Conservation (phyloP, 2,113 vertebrate genomes). For the Ploceus nigricollis region DNA sequence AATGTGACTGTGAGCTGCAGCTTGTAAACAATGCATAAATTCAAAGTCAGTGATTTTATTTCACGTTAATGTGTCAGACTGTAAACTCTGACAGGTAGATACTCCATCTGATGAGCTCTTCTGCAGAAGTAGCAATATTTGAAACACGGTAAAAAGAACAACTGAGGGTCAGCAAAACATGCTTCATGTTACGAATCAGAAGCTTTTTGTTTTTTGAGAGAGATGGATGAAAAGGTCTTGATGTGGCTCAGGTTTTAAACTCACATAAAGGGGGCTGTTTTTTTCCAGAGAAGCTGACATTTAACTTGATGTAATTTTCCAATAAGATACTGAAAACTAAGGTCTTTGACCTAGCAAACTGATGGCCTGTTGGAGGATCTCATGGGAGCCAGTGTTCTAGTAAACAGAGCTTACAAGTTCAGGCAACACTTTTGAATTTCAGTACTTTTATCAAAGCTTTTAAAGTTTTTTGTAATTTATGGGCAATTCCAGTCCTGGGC, state of each 20-base stretch:
- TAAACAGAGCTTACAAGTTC: background rate
- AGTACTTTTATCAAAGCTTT: background rate
- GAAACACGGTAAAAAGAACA: background rate
- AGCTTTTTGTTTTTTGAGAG: background rate
- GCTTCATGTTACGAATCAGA: background rate
- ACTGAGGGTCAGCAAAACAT: background rate
- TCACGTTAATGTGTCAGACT: background rate
- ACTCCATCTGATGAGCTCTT: background rate
- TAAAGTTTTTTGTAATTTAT: background rate
- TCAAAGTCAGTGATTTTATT: background rate
- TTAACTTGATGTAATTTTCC: background rate
- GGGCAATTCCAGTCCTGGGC: background rate
- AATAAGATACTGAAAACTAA: background rate
- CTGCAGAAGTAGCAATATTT: background rate
- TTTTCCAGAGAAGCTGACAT: background rate
- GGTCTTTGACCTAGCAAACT: background rate
- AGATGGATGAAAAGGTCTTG: background rate
- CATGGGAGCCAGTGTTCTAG: background rate
- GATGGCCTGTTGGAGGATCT: background rate
- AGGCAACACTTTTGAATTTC: background rate
- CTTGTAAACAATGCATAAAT: background rate
- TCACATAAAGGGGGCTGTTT: rapidly evolving
- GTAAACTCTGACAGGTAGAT: background rate
- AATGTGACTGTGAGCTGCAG: background rate
- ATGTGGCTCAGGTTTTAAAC: background rate